A percentile compares a stretch with the other conserved stretches of the same genome.
Evolutionary conservation across 2,797 vertebrate species (phyloP).

Genomic region (Darevskia mixta): DNA sequence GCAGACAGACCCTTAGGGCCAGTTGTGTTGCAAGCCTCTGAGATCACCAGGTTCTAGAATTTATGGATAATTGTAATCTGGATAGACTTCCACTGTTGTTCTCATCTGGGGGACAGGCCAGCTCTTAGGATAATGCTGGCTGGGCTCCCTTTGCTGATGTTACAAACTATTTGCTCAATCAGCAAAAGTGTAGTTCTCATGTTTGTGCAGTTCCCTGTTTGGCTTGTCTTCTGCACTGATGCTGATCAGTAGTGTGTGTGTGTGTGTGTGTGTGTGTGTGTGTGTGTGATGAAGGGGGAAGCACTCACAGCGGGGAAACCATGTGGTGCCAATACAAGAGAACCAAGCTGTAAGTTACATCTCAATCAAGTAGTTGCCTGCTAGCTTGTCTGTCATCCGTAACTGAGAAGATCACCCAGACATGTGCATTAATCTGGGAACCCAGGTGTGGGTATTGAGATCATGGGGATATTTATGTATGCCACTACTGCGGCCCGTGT

Average conservation of each 20-base stretch:
- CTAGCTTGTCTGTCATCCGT: neutral
- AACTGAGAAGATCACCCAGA: neutral
- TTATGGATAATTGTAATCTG: slow-evolving; percentile 10
- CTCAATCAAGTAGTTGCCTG: neutral
- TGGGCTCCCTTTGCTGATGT: neutral
- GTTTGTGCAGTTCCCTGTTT: neutral
- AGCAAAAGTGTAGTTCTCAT: neutral
- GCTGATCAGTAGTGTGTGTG: neutral
- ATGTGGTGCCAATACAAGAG: neutral
- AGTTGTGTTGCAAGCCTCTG: slow-evolving; percentile 8
- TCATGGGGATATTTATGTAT: too few relatives aligned
- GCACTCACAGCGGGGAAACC: neutral
- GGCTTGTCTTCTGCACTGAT: neutral
- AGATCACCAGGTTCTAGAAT: neutral
- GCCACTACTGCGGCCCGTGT: too few relatives aligned
- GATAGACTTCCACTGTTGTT: neutral
- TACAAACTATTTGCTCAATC: slow-evolving; percentile 1
- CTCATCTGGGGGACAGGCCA: neutral
- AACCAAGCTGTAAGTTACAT: neutral
- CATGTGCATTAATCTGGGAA: neutral
- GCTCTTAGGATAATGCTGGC: neutral
- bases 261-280: too few relatives aligned
- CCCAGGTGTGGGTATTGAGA: too few relatives aligned
- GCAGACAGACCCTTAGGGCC: slow-evolving; percentile 6
- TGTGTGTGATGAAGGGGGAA: neutral